Percentiles rank a stretch among this genome's conserved stretches.
Evolutionary conservation across 1,140 invertebrate genomes (phyloP).

Genomic region (Drosophila punjabiensis): DNA sequence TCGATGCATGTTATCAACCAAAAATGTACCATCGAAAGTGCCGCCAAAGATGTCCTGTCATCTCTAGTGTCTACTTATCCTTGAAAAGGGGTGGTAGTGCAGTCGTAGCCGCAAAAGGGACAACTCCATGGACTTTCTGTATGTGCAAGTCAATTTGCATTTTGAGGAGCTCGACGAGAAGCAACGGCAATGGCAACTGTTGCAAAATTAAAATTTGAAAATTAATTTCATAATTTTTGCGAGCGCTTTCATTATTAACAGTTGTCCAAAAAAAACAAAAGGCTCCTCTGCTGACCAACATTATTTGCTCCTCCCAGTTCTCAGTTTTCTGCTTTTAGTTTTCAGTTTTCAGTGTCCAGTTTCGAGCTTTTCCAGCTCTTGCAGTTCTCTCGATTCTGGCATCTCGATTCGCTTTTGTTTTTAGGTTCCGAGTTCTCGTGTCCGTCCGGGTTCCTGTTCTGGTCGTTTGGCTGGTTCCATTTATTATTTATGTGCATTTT

Average conservation of each 20-base stretch:
- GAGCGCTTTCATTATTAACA: slow-evolving; percentile 73
- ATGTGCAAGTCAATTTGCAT: slow-evolving; percentile 65
- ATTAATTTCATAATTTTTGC: slow-evolving; percentile 80
- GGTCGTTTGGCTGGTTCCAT: slow-evolving; percentile 63
- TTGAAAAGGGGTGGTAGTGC: slow-evolving; percentile 1
- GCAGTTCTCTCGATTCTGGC: slow-evolving; percentile 13
- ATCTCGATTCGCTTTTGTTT: slow-evolving; percentile 42
- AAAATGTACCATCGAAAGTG: not conserved
- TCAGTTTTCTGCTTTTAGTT: not conserved
- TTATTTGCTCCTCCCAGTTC: slow-evolving; percentile 17
- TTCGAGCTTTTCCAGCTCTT: slow-evolving; percentile 1
- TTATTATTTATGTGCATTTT: slow-evolving; percentile 84
- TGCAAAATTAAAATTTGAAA: slow-evolving; percentile 81
- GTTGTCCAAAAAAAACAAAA: slow-evolving; percentile 63
- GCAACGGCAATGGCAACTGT: slow-evolving; percentile 46
- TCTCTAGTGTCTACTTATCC: slow-evolving; percentile 13
- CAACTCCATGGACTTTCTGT: slow-evolving; percentile 22
- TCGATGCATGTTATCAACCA: not conserved
- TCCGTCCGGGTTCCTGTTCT: slow-evolving; percentile 60
- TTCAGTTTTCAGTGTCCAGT: not conserved
- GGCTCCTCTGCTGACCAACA: slow-evolving; percentile 44
- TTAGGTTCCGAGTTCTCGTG: slow-evolving; percentile 36
- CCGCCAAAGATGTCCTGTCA: not conserved
- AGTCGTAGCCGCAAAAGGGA: slow-evolving; percentile 32
- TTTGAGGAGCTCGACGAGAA: slow-evolving; percentile 45